phyloP scores from a whole-genome alignment of 2,888 invertebrate species.

The Dysmachus trigonus region DNA sequence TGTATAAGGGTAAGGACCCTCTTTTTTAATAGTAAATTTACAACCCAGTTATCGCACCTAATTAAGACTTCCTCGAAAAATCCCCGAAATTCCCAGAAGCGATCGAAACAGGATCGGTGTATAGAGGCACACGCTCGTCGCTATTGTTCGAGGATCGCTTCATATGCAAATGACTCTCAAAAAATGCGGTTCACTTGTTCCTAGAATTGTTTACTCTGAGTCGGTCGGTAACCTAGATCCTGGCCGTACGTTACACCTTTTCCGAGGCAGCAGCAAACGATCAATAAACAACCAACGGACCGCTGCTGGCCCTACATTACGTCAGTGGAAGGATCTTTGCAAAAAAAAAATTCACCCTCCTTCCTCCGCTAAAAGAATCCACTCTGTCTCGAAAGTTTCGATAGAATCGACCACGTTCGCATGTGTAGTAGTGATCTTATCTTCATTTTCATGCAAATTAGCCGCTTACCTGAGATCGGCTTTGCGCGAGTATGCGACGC shows the following conservation, averaged over 20 bases:
- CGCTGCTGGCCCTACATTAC: background rate
- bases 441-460: background rate
- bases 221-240: slow-evolving; percentile 13
- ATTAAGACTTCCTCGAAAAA: background rate
- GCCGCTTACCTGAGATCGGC: background rate
- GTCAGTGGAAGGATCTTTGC: background rate
- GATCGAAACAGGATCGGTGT: background rate
- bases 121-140: background rate
- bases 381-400: background rate
- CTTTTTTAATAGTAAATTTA: background rate
- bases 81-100: background rate
- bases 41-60: background rate
- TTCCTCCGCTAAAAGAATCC: background rate
- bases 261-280: background rate
- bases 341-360: background rate
- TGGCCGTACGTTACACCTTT: background rate
- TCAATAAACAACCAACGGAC: background rate
- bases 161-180: slow-evolving; percentile 1
- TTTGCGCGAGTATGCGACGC: background rate
- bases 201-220: background rate
- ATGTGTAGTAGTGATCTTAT: background rate
- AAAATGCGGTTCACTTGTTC: slow-evolving; percentile 1
- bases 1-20: background rate
- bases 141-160: background rate
- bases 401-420: background rate